Conservation (phyloP, 2,888 invertebrate genomes). For the Protophormia terraenovae region DNA sequence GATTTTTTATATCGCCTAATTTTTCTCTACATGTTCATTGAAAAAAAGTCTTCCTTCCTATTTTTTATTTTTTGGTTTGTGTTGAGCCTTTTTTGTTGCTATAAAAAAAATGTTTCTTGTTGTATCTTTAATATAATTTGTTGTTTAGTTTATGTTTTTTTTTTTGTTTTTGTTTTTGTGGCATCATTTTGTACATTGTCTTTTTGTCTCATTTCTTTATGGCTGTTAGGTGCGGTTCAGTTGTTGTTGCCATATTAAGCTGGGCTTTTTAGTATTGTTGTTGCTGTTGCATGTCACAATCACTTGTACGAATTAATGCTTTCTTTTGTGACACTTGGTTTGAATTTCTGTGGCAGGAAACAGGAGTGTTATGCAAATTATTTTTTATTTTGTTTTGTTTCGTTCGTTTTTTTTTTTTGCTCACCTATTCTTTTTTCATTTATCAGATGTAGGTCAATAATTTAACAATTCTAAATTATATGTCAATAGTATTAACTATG, state of each 20-base stretch:
- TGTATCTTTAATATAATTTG: slow-evolving; percentile 47
- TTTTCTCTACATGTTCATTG: slow-evolving; percentile 52
- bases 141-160: slow-evolving; percentile 26
- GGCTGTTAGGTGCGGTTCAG: slow-evolving; percentile 68
- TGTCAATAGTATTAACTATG: slow-evolving; percentile 38
- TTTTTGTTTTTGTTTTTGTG: slow-evolving; percentile 41
- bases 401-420: background rate
- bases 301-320: slow-evolving; percentile 66
- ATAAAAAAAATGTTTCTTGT: background rate
- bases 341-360: slow-evolving; percentile 67
- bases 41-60: slow-evolving; percentile 55
- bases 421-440: slow-evolving; percentile 4
- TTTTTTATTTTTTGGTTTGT: background rate
- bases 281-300: slow-evolving; percentile 59
- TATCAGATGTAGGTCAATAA: slow-evolving; percentile 65
- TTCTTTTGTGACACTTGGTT: slow-evolving; percentile 68
- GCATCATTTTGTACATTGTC: slow-evolving; percentile 66
- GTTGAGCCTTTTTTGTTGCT: background rate
- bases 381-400: slow-evolving; percentile 16
- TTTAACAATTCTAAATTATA: slow-evolving; percentile 62
- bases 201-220: slow-evolving; percentile 52
- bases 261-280: slow-evolving; percentile 24
- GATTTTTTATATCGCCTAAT: slow-evolving; percentile 39
- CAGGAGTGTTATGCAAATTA: slow-evolving; percentile 68
- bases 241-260: slow-evolving; percentile 63